These are phyloP conservation scores for Apodemia mormo DNA, from an alignment of 2,888 invertebrate genomes.

Conservation along the genomic window DNA sequence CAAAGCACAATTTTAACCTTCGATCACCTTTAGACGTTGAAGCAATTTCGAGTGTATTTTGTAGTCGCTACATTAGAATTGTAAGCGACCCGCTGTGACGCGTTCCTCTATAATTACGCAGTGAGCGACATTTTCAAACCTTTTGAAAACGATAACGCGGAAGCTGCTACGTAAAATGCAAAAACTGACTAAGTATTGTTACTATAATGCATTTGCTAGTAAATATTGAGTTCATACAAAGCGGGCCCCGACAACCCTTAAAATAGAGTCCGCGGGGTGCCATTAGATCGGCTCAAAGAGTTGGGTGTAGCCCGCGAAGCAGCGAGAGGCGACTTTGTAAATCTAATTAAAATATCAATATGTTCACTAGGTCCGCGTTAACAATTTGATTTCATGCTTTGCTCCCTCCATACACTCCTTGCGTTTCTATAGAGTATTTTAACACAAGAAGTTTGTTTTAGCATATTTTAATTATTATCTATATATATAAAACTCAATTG, in stretches of 20 bases:
- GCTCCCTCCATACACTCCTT: constrained; percentile 47
- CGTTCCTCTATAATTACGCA: constrained; percentile 75
- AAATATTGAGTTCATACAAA: constrained; percentile 79
- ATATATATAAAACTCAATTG: too few relatives aligned
- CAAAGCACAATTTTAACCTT: constrained; percentile 42
- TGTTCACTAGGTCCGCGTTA: constrained; percentile 73
- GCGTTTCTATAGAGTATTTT: constrained; percentile 13
- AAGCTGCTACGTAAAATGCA: constrained; percentile 76
- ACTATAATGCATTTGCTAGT: constrained; percentile 80
- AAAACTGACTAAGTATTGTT: constrained; percentile 79
- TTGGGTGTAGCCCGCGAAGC: constrained; percentile 71
- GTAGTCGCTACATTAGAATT: constrained; percentile 51
- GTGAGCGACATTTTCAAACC: constrained; percentile 74
- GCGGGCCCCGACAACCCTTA: constrained; percentile 75
- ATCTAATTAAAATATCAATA: constrained; percentile 83
- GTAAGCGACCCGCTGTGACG: constrained; percentile 74
- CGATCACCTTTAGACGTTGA: constrained; percentile 57
- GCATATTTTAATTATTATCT: background rate
- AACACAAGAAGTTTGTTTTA: background rate
- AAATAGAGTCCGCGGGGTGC: constrained; percentile 75
- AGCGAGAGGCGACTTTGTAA: constrained; percentile 72
- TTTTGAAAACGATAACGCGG: constrained; percentile 81
- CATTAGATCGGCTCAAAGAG: constrained; percentile 79
- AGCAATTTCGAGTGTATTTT: constrained; percentile 66
- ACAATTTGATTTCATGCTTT: constrained; percentile 79